Conservation (phyloP, 2,797 vertebrate species). For the Cercopithecus mitis region DNA sequence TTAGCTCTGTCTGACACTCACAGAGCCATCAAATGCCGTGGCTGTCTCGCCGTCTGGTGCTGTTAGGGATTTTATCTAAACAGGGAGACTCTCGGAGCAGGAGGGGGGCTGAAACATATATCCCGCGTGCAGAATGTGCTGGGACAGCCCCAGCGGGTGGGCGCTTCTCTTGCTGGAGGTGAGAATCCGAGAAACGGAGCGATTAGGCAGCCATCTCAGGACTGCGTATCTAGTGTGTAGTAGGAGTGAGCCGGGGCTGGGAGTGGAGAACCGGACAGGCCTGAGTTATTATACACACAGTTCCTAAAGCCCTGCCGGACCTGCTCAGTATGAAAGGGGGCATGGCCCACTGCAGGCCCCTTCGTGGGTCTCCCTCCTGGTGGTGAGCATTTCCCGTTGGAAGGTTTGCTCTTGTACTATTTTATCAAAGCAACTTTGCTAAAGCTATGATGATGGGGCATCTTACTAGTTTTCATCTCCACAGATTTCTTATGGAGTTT, state of each 20-base stretch:
- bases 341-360: rapidly evolving
- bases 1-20: not conserved
- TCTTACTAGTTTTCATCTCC: not conserved
- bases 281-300: too few relatives aligned
- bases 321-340: not conserved
- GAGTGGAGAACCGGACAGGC: not conserved
- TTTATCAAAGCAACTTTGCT: not conserved
- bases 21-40: too few relatives aligned
- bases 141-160: not conserved
- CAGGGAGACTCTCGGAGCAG: not conserved
- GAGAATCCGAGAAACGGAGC: not conserved
- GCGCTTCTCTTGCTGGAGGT: not conserved
- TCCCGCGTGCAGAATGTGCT: not conserved
- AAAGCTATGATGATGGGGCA: not conserved
- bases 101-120: rapidly evolving
- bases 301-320: not conserved
- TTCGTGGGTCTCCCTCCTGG: rapidly evolving
- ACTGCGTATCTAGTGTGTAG: too few relatives aligned
- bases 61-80: not conserved
- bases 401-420: not conserved
- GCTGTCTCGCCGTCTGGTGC: not conserved
- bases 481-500: not conserved
- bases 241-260: not conserved
- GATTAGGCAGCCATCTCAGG: not conserved
- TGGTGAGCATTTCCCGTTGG: not conserved